Conservation (phyloP, 1,140 invertebrate genomes). For the Trachymyrmex cornetzi region DNA sequence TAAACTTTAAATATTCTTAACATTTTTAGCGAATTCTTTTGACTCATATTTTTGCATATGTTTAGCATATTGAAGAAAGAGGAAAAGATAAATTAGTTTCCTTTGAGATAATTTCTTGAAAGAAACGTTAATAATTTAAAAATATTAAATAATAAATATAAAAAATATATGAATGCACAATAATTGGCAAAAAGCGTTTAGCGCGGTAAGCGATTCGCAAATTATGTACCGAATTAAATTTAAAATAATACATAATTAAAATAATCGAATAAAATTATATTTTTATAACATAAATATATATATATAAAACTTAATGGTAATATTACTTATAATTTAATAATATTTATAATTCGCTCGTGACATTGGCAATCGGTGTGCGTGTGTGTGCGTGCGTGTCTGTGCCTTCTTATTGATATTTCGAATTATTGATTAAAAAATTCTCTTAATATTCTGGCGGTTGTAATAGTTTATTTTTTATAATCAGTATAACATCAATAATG, state of each 20-base stretch:
- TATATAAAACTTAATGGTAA: neutral
- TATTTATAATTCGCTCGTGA: conserved; percentile 9
- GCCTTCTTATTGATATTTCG: neutral
- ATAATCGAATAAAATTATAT: no score
- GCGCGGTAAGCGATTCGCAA: no score
- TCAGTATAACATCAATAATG: neutral
- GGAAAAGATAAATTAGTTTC: neutral
- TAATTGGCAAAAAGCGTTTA: no score
- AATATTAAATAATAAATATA: neutral
- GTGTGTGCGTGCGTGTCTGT: conserved; percentile 9
- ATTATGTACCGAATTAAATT: no score
- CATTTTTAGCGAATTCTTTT: neutral
- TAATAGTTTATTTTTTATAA: neutral
- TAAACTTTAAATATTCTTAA: conserved; percentile 11
- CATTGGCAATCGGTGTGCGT: conserved; percentile 41
- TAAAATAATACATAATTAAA: no score
- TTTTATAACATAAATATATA: neutral
- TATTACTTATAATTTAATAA: neutral
- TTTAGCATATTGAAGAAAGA: neutral
- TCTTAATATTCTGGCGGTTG: neutral
- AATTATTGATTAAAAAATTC: neutral
- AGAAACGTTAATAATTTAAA: neutral
- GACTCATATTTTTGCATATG: neutral
- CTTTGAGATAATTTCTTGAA: neutral
- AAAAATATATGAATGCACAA: neutral